phyloP scores from a whole-genome alignment of 1,140 invertebrate genomes.

The Anagrus nilaparvatae region DNA sequence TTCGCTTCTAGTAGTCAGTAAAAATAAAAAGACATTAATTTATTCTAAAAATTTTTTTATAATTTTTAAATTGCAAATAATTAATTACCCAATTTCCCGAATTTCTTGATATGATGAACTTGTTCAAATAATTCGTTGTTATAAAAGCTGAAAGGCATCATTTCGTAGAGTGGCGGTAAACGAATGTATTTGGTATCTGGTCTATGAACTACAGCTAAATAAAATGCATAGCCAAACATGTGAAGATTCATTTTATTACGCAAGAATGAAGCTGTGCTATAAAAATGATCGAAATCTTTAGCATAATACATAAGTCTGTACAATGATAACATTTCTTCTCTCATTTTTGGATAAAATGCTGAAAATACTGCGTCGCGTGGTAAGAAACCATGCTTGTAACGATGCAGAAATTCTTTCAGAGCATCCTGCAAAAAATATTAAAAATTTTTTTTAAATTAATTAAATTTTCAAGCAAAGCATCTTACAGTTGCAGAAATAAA shows the following conservation, averaged over 20 bases:
- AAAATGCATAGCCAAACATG: constrained; percentile 52
- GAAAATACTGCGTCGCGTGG: constrained; percentile 38
- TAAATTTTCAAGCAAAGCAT: too few species aligned
- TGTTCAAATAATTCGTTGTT: constrained; percentile 45
- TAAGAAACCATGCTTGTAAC: constrained; percentile 36
- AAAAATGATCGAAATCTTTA: constrained; percentile 54
- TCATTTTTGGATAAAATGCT: constrained; percentile 39
- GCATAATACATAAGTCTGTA: constrained; percentile 51
- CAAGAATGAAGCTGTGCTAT: constrained; percentile 53
- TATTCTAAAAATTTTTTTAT: constrained; percentile 9
- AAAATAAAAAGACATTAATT: neutral
- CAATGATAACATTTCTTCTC: constrained; percentile 45
- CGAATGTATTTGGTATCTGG: constrained; percentile 47
- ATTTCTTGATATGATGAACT: constrained; percentile 44
- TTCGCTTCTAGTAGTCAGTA: neutral
- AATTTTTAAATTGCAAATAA: constrained; percentile 8
- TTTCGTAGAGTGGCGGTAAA: constrained; percentile 56
- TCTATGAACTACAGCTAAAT: constrained; percentile 49
- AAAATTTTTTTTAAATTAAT: neutral
- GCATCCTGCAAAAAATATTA: constrained; percentile 20
- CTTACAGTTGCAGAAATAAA: neutral
- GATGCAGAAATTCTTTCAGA: constrained; percentile 29
- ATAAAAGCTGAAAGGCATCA: constrained; percentile 54
- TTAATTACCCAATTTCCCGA: constrained; percentile 8
- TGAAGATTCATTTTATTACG: constrained; percentile 52